These are phyloP conservation scores for Alitta virens DNA, from an alignment of 2,888 invertebrate species.

Conservation along the genomic window DNA sequence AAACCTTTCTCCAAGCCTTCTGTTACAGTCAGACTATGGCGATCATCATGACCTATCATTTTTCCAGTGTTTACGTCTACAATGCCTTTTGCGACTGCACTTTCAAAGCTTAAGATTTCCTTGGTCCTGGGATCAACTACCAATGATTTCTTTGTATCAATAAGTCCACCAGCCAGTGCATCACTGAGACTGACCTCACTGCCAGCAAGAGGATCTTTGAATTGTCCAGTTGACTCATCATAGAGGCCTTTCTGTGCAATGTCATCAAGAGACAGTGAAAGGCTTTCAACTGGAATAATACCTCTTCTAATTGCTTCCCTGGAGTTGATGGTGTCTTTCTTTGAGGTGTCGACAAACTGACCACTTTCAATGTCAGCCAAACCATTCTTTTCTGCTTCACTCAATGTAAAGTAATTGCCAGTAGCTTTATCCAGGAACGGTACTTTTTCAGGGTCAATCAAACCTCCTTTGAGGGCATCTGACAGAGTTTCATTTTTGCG, in stretches of 20 bases:
- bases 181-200: not conserved
- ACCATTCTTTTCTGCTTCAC: slow-evolving; percentile 76
- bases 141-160: slow-evolving; percentile 59
- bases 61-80: slow-evolving; percentile 73
- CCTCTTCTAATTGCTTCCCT: slow-evolving; percentile 1
- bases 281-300: not conserved
- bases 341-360: slow-evolving; percentile 66
- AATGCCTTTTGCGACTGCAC: slow-evolving; percentile 85
- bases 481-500: not conserved
- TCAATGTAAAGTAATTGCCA: slow-evolving; percentile 3
- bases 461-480: slow-evolving; percentile 7
- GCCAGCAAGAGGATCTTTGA: not conserved
- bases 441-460: not conserved
- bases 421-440: slow-evolving; percentile 6
- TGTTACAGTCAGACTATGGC: not conserved
- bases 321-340: not conserved
- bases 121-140: slow-evolving; percentile 35
- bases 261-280: not conserved
- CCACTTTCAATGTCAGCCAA: slow-evolving; percentile 73
- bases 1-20: slow-evolving; percentile 6
- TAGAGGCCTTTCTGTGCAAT: no score
- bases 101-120: slow-evolving; percentile 82
- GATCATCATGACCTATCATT: slow-evolving; percentile 63
- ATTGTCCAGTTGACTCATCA: not conserved
- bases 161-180: not conserved